Percentiles rank a stretch among this genome's conserved stretches.
These are phyloP conservation scores for Cactoblastis cactorum DNA, from an alignment of 2,888 invertebrate genomes.

Conservation along the genomic window DNA sequence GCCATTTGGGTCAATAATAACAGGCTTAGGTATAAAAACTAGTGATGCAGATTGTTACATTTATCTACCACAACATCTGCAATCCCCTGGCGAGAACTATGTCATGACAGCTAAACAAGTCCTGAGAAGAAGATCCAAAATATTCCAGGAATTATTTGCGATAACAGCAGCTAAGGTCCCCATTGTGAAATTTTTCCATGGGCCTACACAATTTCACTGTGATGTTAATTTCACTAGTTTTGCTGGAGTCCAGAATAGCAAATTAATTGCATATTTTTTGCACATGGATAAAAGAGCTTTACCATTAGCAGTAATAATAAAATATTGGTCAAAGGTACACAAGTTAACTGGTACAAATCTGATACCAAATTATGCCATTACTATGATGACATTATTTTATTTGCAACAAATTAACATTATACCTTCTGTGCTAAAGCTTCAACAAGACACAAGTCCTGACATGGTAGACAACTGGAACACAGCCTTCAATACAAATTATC, in stretches of 20 bases:
- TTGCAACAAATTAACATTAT: constrained; percentile 81
- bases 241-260: constrained; percentile 83
- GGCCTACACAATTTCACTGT: constrained; percentile 78
- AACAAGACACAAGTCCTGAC: constrained; percentile 36
- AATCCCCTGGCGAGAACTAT: constrained; percentile 21
- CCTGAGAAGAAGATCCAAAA: constrained; percentile 42
- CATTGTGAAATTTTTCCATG: constrained; percentile 85
- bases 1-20: constrained; percentile 87
- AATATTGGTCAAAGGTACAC: constrained; percentile 85
- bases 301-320: constrained; percentile 82
- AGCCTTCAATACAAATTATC: constrained; percentile 57
- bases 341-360: constrained; percentile 76
- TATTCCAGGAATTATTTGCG: constrained; percentile 77
- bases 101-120: constrained; percentile 45
- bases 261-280: constrained; percentile 80
- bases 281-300: constrained; percentile 76
- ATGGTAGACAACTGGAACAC: constrained; percentile 80
- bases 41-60: constrained; percentile 88
- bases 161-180: constrained; percentile 86
- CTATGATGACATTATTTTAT: constrained; percentile 84
- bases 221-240: constrained; percentile 86
- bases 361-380: constrained; percentile 84
- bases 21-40: constrained; percentile 82
- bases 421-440: constrained; percentile 75
- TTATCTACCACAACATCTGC: constrained; percentile 43